phyloP scores from a whole-genome alignment of 2,888 invertebrate species.

The Parelbella ahira region DNA sequence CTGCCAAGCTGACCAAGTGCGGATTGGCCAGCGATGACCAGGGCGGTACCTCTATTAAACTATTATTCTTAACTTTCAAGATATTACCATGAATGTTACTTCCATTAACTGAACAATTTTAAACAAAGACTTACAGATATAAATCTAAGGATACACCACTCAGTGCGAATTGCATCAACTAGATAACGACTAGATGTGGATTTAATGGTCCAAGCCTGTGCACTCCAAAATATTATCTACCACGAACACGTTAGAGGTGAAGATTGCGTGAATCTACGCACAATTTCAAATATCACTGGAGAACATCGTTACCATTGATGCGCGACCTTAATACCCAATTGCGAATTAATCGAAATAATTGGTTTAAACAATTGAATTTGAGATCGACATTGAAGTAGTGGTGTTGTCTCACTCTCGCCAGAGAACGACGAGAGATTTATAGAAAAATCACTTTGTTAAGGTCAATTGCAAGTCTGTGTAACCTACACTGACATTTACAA shows the following conservation, averaged over 20 bases:
- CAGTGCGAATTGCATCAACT: conserved; percentile 13
- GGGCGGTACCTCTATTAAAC: no score
- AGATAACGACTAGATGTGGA: conserved; percentile 10
- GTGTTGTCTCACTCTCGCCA: background rate
- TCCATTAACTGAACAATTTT: no score
- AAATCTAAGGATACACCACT: no score
- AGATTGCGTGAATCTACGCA: background rate
- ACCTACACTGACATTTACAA: no score
- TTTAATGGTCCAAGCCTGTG: conserved; percentile 3
- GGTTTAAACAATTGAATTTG: conserved; percentile 32
- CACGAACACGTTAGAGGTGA: background rate
- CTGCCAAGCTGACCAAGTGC: no score
- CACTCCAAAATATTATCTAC: background rate
- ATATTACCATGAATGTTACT: no score
- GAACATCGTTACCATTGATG: conserved; percentile 13
- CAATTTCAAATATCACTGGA: conserved; percentile 11
- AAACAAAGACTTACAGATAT: no score
- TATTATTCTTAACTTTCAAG: no score
- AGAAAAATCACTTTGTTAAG: no score
- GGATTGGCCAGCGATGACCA: no score
- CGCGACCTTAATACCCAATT: conserved; percentile 33
- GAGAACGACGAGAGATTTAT: background rate
- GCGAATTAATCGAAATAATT: conserved; percentile 33
- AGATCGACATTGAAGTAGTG: conserved; percentile 40
- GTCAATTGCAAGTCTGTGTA: no score